A percentile compares a stretch with the other conserved stretches of the same genome.
Conservation (phyloP, 2,888 invertebrate species). For the Torymus aiolomorphi region DNA sequence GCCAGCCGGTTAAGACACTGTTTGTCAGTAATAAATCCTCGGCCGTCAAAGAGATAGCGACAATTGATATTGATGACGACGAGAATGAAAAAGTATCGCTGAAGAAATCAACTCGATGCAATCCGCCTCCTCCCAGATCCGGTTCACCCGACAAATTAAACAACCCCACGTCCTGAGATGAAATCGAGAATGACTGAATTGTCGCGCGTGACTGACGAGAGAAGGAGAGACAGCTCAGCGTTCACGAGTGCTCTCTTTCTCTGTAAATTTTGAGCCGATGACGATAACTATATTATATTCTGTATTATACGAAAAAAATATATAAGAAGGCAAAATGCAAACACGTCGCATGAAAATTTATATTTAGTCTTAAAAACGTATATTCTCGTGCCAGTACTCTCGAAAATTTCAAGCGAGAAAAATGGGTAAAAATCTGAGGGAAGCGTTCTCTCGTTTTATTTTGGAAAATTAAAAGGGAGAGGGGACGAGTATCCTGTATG, state of each 20-base stretch:
- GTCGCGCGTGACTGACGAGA: slow-evolving; percentile 5
- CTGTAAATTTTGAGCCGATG: slow-evolving; percentile 19
- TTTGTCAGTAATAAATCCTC: slow-evolving; percentile 10
- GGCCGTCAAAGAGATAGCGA: slow-evolving; percentile 62
- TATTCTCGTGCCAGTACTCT: slow-evolving; percentile 38
- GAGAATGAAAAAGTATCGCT: slow-evolving; percentile 63
- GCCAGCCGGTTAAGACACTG: slow-evolving; percentile 56
- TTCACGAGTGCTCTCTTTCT: slow-evolving; percentile 33
- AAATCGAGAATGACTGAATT: slow-evolving; percentile 38
- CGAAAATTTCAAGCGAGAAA: slow-evolving; percentile 17
- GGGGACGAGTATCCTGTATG: slow-evolving; percentile 38
- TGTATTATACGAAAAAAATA: slow-evolving; percentile 40
- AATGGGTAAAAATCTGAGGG: slow-evolving; percentile 14
- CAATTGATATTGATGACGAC: slow-evolving; percentile 58
- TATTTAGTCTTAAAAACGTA: slow-evolving; percentile 43
- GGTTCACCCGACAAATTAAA: slow-evolving; percentile 64
- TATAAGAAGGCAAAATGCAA: slow-evolving; percentile 5
- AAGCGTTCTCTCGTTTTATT: slow-evolving; percentile 51
- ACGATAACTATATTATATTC: slow-evolving; percentile 43
- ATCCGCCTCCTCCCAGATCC: slow-evolving; percentile 33
- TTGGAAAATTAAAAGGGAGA: slow-evolving; percentile 34
- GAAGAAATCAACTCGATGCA: slow-evolving; percentile 60
- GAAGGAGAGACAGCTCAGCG: slow-evolving; percentile 40
- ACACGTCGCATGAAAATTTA: slow-evolving; percentile 38
- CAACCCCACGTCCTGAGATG: slow-evolving; percentile 61